Evolutionary conservation across 37 sponge, comb jelly and placozoan species (phyloP).

Genomic region (Agelas oroides): DNA sequence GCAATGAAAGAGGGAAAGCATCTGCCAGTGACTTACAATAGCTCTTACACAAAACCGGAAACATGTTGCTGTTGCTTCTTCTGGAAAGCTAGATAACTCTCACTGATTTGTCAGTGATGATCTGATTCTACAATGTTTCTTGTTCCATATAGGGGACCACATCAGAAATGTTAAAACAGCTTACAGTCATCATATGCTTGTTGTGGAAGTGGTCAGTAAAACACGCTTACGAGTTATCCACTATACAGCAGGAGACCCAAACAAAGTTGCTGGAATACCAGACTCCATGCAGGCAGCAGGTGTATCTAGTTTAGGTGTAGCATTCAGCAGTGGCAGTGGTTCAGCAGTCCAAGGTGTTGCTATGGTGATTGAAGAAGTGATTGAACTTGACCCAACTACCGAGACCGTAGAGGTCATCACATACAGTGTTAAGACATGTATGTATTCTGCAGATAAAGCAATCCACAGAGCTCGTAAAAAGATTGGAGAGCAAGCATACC

Average conservation of each 20-base stretch:
- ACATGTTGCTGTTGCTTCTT: too few species aligned
- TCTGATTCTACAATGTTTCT: too few species aligned
- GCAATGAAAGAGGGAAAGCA: too few species aligned
- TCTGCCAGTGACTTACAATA: too few species aligned
- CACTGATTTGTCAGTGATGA: too few species aligned
- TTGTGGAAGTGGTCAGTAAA: slow-evolving; percentile 4
- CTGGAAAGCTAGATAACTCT: too few species aligned
- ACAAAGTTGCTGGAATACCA: background rate
- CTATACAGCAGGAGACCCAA: slow-evolving; percentile 6
- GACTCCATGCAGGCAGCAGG: too few species aligned
- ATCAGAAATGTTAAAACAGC: background rate
- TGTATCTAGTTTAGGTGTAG: background rate
- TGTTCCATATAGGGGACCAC: slow-evolving; percentile 45
- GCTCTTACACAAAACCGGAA: too few species aligned
- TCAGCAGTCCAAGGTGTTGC: background rate
- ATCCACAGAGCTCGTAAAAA: background rate
- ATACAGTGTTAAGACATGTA: background rate
- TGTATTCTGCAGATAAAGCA: background rate
- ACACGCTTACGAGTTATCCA: slow-evolving; percentile 5
- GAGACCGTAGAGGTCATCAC: background rate
- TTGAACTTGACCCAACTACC: background rate
- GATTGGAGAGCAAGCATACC: slow-evolving; percentile 12
- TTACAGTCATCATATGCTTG: slow-evolving; percentile 51
- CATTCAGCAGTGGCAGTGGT: background rate
- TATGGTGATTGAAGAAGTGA: background rate